Percentiles rank a stretch among this genome's conserved stretches.
These are phyloP conservation scores for Nebria salina DNA, from an alignment of 2,888 invertebrate species.

Conservation along the genomic window DNA sequence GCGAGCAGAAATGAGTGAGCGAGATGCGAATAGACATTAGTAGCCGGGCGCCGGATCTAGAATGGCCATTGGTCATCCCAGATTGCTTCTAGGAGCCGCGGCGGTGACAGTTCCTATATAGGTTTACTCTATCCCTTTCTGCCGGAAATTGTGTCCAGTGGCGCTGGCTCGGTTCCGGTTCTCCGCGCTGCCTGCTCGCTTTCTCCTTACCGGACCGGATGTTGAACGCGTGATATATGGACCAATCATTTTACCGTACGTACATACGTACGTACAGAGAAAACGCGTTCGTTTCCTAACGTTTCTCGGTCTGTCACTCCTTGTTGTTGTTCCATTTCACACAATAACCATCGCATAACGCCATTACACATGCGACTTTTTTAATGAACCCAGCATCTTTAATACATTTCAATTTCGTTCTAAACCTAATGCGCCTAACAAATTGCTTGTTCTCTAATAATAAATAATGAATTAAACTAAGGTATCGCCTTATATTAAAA, in stretches of 20 bases:
- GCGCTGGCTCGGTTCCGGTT: conserved; percentile 61
- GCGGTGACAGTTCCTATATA: conserved; percentile 59
- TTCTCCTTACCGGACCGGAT: conserved; percentile 45
- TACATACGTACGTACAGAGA: conserved; percentile 49
- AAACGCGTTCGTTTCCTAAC: conserved; percentile 50
- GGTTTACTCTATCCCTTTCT: conserved; percentile 54
- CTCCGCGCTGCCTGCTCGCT: conserved; percentile 55
- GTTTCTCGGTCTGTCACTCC: conserved; percentile 56
- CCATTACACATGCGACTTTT: neutral
- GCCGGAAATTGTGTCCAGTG: conserved; percentile 64
- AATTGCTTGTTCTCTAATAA: neutral
- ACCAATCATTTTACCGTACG: conserved; percentile 48
- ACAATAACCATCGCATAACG: neutral
- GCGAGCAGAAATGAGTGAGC: conserved; percentile 6
- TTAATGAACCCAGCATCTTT: neutral
- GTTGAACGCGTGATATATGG: conserved; percentile 48
- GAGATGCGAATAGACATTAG: conserved; percentile 44
- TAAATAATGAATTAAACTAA: neutral
- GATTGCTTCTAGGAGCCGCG: conserved; percentile 59
- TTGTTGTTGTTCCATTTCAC: conserved; percentile 59
- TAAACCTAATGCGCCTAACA: neutral
- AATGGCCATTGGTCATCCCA: conserved; percentile 62
- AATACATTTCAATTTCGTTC: neutral
- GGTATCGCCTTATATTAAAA: neutral
- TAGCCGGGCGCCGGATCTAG: conserved; percentile 59